Conservation (phyloP, 2,797 vertebrate genomes). For the Rhinella marina region DNA sequence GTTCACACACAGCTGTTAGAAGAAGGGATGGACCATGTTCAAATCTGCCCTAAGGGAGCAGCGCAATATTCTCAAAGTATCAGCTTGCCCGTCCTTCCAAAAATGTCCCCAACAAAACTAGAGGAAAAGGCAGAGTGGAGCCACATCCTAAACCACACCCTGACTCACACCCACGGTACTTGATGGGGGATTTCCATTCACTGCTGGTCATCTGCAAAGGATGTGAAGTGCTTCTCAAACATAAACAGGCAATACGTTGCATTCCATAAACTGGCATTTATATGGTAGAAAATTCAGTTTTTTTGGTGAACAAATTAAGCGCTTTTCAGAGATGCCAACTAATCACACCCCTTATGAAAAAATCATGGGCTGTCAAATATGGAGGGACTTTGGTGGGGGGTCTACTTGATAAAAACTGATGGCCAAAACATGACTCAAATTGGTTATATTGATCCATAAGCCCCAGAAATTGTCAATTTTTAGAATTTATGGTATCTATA, state of each 20-base stretch:
- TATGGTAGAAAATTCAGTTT: not conserved
- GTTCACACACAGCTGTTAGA: slow-evolving; percentile 38
- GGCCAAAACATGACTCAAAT: not conserved
- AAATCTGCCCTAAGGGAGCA: slow-evolving; percentile 22
- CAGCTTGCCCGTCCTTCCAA: not conserved
- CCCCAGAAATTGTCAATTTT: not conserved
- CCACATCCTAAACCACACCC: slow-evolving; percentile 34
- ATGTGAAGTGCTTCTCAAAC: not conserved
- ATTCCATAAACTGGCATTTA: not conserved
- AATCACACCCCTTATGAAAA: not conserved
- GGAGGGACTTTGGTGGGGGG: not conserved
- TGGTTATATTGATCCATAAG: too few relatives aligned
- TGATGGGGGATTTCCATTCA: slow-evolving; percentile 2
- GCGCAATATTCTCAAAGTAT: slow-evolving; percentile 16
- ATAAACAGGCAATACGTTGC: not conserved
- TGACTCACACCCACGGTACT: slow-evolving; percentile 9
- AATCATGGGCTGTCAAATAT: not conserved
- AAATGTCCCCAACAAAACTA: slow-evolving; percentile 14
- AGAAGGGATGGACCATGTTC: not conserved
- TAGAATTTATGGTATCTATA: not conserved
- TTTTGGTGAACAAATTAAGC: not conserved
- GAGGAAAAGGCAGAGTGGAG: slow-evolving; percentile 5
- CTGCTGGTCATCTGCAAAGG: not conserved
- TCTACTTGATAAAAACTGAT: too few relatives aligned
- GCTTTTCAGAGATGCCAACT: not conserved